Conservation (phyloP, 2,113 vertebrate genomes). For the Campylomormyrus tamandua region DNA sequence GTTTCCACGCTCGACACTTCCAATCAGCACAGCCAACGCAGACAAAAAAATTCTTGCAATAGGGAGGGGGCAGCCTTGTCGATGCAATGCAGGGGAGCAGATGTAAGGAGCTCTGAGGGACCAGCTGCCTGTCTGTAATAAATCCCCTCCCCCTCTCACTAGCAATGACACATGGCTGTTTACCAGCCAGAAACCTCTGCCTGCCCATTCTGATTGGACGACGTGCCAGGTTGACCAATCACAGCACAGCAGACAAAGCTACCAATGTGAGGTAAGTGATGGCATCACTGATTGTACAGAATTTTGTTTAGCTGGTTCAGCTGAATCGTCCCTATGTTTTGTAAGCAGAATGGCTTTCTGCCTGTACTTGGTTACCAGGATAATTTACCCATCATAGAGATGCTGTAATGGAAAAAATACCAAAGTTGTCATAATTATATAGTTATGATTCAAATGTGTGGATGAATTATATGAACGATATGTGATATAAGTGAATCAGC, state of each 20-base stretch:
- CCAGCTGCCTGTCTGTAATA: background rate
- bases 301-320: background rate
- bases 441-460: background rate
- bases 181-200: background rate
- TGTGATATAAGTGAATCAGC: background rate
- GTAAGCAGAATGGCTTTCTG: background rate
- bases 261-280: background rate
- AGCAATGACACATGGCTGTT: background rate
- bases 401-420: background rate
- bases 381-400: background rate
- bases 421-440: background rate
- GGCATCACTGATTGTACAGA: background rate
- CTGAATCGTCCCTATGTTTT: background rate
- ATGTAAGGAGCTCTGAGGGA: background rate
- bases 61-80: background rate
- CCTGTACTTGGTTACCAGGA: background rate
- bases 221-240: background rate
- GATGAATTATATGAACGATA: background rate
- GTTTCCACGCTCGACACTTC: background rate
- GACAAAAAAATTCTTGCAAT: background rate
- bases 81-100: background rate
- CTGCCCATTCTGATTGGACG: background rate
- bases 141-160: background rate
- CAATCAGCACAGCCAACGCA: background rate
- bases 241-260: background rate